Percentiles rank a stretch among this genome's conserved stretches.
Conservation (phyloP, 2,888 invertebrate species). For the Chloromyia formosa region DNA sequence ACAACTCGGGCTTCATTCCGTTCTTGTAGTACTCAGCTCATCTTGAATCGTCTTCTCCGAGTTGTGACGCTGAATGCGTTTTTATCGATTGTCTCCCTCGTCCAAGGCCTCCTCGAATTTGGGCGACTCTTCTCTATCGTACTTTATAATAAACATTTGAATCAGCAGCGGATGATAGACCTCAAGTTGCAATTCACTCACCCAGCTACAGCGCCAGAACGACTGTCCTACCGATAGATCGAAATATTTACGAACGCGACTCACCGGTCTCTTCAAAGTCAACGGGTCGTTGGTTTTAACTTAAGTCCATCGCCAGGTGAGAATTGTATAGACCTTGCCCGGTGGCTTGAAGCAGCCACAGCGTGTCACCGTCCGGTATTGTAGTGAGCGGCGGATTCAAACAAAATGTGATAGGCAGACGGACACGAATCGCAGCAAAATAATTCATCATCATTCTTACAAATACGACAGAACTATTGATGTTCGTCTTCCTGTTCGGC, state of each 20-base stretch:
- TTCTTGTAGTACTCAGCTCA: conserved; percentile 78
- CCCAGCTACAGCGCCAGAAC: conserved; percentile 99
- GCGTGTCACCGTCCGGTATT: too few relatives aligned
- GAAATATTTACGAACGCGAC: too few relatives aligned
- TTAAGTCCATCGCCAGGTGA: conserved; percentile 85
- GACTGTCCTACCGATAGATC: too few relatives aligned
- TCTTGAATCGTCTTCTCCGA: conserved; percentile 71
- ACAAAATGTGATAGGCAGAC: too few relatives aligned
- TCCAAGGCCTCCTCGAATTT: conserved; percentile 85
- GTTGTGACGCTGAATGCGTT: conserved; percentile 71
- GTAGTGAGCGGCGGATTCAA: too few relatives aligned
- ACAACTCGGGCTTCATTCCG: conserved; percentile 98
- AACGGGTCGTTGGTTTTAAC: conserved; percentile 66
- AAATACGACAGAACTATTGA: conserved; percentile 96
- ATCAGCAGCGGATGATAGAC: too few relatives aligned
- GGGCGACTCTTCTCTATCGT: conserved; percentile 97
- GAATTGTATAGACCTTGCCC: conserved; percentile 89
- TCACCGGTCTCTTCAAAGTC: too few relatives aligned
- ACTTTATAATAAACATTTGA: conserved; percentile 91
- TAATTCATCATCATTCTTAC: conserved; percentile 97
- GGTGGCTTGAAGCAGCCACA: conserved; percentile 83
- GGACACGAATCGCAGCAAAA: too few relatives aligned
- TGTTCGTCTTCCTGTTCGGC: conserved; percentile 95
- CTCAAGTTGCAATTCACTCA: conserved; percentile 91
- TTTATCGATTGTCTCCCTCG: conserved; percentile 78